Evolutionary conservation across 2,113 vertebrate genomes (phyloP).

Genomic region (Budorcas taxicolor): DNA sequence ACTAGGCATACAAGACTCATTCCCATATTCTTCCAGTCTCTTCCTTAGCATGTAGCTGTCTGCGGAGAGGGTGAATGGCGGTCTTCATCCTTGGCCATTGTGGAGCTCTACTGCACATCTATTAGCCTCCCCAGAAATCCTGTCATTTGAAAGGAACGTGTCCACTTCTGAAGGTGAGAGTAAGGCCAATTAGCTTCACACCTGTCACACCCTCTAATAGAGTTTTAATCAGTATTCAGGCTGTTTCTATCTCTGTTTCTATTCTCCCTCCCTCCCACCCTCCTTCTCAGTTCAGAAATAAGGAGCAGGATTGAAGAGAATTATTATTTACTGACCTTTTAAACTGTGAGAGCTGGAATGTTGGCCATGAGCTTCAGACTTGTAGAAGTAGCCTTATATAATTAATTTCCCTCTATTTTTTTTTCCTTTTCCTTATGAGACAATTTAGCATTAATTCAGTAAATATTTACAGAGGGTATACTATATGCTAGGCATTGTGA

Average conservation of each 20-base stretch:
- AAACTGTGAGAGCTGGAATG: background rate
- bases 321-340: background rate
- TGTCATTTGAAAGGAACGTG: background rate
- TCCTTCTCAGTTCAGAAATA: background rate
- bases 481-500: background rate
- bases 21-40: background rate
- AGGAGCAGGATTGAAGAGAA: background rate
- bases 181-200: background rate
- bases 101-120: background rate
- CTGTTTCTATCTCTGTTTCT: background rate
- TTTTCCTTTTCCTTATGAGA: background rate
- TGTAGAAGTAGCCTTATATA: background rate
- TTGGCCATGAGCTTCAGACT: background rate
- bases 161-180: background rate
- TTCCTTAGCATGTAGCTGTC: background rate
- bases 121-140: background rate
- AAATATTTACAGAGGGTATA: background rate
- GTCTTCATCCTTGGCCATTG: background rate
- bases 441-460: background rate
- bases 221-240: background rate
- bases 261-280: background rate
- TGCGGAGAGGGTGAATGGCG: background rate
- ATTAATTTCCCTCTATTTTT: background rate
- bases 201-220: background rate
- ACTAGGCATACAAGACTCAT: background rate